Base-by-base conservation (phyloP, 2,888 invertebrate genomes). In the Micoletzkya japonica region DNA sequence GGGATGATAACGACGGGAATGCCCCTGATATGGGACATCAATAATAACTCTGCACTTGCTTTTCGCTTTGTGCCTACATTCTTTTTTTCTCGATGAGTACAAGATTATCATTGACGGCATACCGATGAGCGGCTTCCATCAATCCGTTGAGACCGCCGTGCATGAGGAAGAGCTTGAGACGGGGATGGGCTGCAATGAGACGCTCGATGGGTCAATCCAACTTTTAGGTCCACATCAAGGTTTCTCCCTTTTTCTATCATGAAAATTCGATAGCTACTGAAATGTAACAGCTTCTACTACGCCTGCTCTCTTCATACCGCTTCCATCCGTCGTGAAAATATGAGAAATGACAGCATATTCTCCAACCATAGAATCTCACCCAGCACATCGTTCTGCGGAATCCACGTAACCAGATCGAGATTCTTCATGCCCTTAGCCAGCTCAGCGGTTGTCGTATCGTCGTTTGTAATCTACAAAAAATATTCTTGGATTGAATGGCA, bases 81-180 rank as follows among this genome's bases (percentile, higher is more conserved):
- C n/a, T n/a, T n/a, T n/a, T n/a, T n/a, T n/a, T n/a, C n/a, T n/a
- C n/a, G n/a, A n/a, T n/a, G n/a, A n/a, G n/a, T 44, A 44, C 20
- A 44, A 14, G 10, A 44, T 44, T 44, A 44, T 44, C 44, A 14
- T 44, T 20, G 44, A 20, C 10, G 10, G 20, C 59, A 1, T 28
- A 70, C 64, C 76, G 77, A 39, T 80, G 75, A 2, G 80, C 77
- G 4, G 82, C 77, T 70, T 84, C 84, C 14, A 84, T 70, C 10
- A 85, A 64, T 26, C 81, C 79, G 64, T 84, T 84, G 71, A 82
- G 74, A 30, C 84, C 84, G 14, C 82, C 81, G 69, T 84, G 84
- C 74, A 79, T 81, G 28, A 84, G 78, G 71, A 84, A 84, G 24
- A 83, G 73, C 28, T 76, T 74, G 14, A 82, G 61, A 10, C 78